A percentile compares a stretch with the other conserved stretches of the same genome.
These are phyloP conservation scores for Tyrophagus putrescentiae DNA, from an alignment of 1,140 invertebrate genomes.

Conservation along the genomic window DNA sequence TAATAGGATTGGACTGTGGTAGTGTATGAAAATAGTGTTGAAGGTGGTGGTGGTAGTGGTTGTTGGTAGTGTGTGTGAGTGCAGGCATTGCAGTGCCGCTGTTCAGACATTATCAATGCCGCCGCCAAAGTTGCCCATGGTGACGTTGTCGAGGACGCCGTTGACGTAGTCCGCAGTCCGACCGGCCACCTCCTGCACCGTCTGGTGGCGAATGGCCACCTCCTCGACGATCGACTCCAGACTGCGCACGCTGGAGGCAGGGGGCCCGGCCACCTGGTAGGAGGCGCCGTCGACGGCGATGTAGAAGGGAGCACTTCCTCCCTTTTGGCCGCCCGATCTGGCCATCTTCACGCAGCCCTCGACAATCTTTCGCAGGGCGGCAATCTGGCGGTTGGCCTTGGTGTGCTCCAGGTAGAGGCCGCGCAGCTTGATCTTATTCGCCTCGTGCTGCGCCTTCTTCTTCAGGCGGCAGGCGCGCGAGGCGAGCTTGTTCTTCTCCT, in stretches of 20 bases:
- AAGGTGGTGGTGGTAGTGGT: no score
- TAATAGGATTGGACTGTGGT: no score
- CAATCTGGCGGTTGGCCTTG: slow-evolving; percentile 40
- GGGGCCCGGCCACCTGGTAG: neutral
- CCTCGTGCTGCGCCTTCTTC: slow-evolving; percentile 87
- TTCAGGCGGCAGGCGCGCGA: slow-evolving; percentile 84
- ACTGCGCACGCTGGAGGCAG: neutral
- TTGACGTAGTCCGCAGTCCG: slow-evolving; percentile 28
- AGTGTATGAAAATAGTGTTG: no score
- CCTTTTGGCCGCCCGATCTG: slow-evolving; percentile 6
- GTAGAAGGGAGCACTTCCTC: neutral
- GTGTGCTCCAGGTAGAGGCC: slow-evolving; percentile 86
- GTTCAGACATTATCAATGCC: slow-evolving; percentile 23
- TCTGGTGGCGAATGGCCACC: neutral
- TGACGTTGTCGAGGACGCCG: slow-evolving; percentile 26
- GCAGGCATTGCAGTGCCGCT: no score
- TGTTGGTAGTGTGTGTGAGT: no score
- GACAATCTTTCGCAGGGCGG: slow-evolving; percentile 2
- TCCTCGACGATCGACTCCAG: neutral
- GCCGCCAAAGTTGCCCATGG: slow-evolving; percentile 24
- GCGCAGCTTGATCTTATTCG: slow-evolving; percentile 83
- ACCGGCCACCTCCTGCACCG: slow-evolving; percentile 26
- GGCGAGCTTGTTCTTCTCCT: slow-evolving; percentile 94
- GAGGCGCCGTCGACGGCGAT: neutral
- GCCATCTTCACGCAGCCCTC: neutral